Evolutionary conservation across 2,797 vertebrate species (phyloP), one percentile per base, ranked within the genome.

Genomic region (Clarias platycephalus): DNA sequence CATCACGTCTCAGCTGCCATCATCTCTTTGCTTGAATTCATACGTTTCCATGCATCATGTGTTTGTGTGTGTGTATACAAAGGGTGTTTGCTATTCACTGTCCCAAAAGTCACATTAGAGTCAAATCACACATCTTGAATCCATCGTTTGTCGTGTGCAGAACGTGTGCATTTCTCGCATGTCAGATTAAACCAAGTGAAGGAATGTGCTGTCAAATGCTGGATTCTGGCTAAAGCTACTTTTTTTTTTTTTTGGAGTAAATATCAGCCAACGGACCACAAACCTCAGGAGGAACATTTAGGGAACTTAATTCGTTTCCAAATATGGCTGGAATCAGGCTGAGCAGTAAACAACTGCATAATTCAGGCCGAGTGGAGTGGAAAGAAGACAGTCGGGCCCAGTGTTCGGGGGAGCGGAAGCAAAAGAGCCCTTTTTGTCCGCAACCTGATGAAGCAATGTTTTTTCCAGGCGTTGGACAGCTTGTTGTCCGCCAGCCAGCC

Each of bases 401-500:
- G 55, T 68, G 71, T 80, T 83, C 40, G 34, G 40, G 67, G 68
- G 31, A 74, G 81, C 34, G 62, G 37, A 53, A 53, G 60, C 53
- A 58, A 82, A 85, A 89, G 70, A 22, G 57, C 58, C n/a, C 57
- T 49, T 81, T 87, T 85, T 83, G 66, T 82, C 28, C 2, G 1
- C 53, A 16, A 67, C 28, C 60, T 71, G 80, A 83, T 84, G 85
- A 83, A 88, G 81, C 66, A 77, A 60, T 67, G 82, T 70, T 86
- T 84, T 84, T 76, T 86, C 76, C 74, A 85, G 81, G 12, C 28
- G 72, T 71, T 40, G 71, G 80, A 80, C 55, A 26, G 37, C 81
- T 66, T 31, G 60, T 80, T 82, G 83, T 84, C 72, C 86, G 64
- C 4, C 10, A 53, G 77, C 66, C 75, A 81, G 70, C 24, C 70